Evolutionary conservation across 2,113 vertebrate species (phyloP), one percentile per base, ranked within the genome.

Genomic region (Larimichthys crocea): DNA sequence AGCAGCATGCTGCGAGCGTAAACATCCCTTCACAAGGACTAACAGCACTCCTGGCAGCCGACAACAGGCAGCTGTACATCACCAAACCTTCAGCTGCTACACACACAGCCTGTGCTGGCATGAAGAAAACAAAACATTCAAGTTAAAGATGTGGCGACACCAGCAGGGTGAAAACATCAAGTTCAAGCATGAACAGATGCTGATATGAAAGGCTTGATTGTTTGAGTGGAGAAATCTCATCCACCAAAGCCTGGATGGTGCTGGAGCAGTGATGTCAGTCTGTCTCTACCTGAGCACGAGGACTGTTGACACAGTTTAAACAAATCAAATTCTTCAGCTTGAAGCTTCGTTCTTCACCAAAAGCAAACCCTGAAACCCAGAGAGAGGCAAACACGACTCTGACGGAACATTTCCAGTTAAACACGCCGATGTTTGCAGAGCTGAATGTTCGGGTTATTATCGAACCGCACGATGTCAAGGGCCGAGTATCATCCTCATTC

Each of bases 21-120:
- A 88, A 88, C 88, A 88, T 68, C 40, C 68, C 73, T 26, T 57
- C 78, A 5, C 73, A 74, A 86, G 85, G 73, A 77, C 69, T 65
- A 74, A 67, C 66, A 1, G 10, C 10, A 79, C 88, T 74, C 3
- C 76, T 74, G 88, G 85, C 84, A 22, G 42, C 52, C 60, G 5
- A 59, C 68, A 61, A 31, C 78, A 61, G 64, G 64, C 64, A 79
- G 71, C 42, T 29, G 49, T 17, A 44, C 11, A 73, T 42, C 61
- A 52, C 1, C 71, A 6, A 16, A 56, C 66, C 10, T 31, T 73
- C 29, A 46, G 11, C 57, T 62, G 35, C 64, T 63, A 4, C 46
- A 9, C 14, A 20, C 62, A 15, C 63, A 35, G 48, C 24, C 3
- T 24, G 50, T 35, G 50, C 50, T 11, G 19, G 3, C 29, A 35